Percentiles rank a stretch among this genome's conserved stretches.
phyloP scores from a whole-genome alignment of 2,888 invertebrate genomes.

The Lasioglossum pauxillum region DNA sequence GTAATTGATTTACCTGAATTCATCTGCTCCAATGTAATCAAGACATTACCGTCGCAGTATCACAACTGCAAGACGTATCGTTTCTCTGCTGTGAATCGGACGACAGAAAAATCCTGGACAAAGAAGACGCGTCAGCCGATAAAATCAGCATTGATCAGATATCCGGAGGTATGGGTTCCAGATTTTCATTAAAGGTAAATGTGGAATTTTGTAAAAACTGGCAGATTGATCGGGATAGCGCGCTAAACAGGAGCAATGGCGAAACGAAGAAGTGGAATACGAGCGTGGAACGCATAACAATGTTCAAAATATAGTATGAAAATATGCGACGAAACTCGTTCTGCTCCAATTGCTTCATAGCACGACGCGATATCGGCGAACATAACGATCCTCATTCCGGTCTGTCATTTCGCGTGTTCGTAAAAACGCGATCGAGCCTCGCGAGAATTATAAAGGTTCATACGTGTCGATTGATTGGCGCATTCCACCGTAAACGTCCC shows the following conservation, averaged over 20 bases:
- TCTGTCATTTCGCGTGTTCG: constrained; percentile 3
- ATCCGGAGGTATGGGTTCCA: not conserved
- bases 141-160: not conserved
- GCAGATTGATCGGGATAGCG: not conserved
- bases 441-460: constrained; percentile 38
- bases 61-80: not conserved
- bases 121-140: not conserved
- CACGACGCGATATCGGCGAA: not conserved
- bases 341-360: not conserved
- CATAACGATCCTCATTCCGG: constrained; percentile 30
- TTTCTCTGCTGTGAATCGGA: no score
- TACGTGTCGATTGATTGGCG: constrained; percentile 64
- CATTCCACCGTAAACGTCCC: constrained; percentile 54
- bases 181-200: constrained; percentile 6
- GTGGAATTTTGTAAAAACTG: not conserved
- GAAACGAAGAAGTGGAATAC: not conserved
- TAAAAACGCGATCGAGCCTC: constrained; percentile 27
- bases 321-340: not conserved
- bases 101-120: not conserved
- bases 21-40: not conserved
- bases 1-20: not conserved
- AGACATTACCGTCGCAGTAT: not conserved
- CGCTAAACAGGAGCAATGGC: not conserved
- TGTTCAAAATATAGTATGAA: not conserved
- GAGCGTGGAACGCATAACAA: not conserved